Percentiles rank a stretch among this genome's conserved stretches.
These are phyloP conservation scores for Xanthorhoe spadicearia DNA, from an alignment of 2,888 invertebrate genomes.

Conservation along the genomic window DNA sequence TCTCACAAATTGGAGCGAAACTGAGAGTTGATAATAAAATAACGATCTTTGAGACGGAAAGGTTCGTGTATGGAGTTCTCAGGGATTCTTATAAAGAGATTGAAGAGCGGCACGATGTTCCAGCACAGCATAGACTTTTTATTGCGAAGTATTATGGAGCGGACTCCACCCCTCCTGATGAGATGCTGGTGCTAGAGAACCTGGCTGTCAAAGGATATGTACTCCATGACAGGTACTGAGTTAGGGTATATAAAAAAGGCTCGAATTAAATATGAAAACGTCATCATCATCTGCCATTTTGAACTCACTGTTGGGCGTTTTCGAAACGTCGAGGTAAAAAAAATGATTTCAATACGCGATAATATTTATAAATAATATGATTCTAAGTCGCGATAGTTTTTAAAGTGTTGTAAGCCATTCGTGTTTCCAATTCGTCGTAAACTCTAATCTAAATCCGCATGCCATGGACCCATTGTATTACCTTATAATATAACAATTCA, in stretches of 20 bases:
- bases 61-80: constrained; percentile 41
- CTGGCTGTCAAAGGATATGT: constrained; percentile 49
- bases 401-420: no score
- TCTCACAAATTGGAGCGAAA: constrained; percentile 47
- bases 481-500: no score
- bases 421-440: no score
- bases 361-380: no score
- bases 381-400: no score
- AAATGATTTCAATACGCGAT: no score
- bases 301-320: no score
- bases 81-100: constrained; percentile 36
- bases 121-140: constrained; percentile 45
- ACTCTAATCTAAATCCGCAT: no score
- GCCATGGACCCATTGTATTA: no score
- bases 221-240: constrained; percentile 48
- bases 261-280: no score
- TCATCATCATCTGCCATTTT: no score
- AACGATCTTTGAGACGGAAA: constrained; percentile 39
- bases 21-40: constrained; percentile 22
- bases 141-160: constrained; percentile 52
- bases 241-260: not conserved
- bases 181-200: constrained; percentile 54
- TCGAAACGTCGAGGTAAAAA: no score
- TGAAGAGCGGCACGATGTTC: constrained; percentile 40
- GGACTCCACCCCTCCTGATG: constrained; percentile 44